Base-by-base conservation (phyloP, 37 sponge, comb jelly and placozoan genomes). In the Dysidea cf. avara region DNA sequence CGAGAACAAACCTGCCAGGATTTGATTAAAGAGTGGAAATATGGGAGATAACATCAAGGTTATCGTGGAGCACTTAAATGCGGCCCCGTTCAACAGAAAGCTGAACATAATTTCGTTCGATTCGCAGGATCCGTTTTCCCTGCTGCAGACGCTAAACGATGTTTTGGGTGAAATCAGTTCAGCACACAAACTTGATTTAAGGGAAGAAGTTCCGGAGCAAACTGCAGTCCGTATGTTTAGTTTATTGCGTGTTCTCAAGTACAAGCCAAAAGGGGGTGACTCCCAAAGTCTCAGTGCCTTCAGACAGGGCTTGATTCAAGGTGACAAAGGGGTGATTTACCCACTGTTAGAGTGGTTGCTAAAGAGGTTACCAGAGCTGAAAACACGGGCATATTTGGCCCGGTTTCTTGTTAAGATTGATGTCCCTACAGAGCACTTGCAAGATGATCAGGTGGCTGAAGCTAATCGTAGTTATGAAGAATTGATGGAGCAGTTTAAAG, bases 101-200 rank as follows among this genome's bases (percentile, higher is more conserved):
- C 80, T 77, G 79, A 96, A 85, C 53, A 49, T 96, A 39, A 91
- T 96, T 51, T 65, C 90, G 12, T 99, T 99, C 76, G 99, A 99
- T 58, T 86, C 89, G 2, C 83, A 90, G 33, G 89, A 94, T 39
- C 72, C 99, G 2, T 68, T 91, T 39, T 69, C 55, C 46, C 87
- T 99, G 12, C 60, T 95, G 53, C 99, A 99, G 81, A 81, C 92
- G 31, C 88, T 99, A 43, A 99, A 95, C 66, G 99, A 99, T 87
- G 96, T 95, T 3, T 60, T 99, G 17, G 69, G 88, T 13, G 91
- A 99, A 47, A 89, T 99, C 20, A 83, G 83, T 50, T 83, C 93
- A 17, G 86, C 95, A 39, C 82, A 95, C 72, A 83, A 92, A 49
- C 74, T 99, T 32, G 99, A 99, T 55, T 81, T 99, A 7, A 76